Evolutionary conservation across 2,113 vertebrate genomes (phyloP).

Genomic region (Nycticorax nycticorax): DNA sequence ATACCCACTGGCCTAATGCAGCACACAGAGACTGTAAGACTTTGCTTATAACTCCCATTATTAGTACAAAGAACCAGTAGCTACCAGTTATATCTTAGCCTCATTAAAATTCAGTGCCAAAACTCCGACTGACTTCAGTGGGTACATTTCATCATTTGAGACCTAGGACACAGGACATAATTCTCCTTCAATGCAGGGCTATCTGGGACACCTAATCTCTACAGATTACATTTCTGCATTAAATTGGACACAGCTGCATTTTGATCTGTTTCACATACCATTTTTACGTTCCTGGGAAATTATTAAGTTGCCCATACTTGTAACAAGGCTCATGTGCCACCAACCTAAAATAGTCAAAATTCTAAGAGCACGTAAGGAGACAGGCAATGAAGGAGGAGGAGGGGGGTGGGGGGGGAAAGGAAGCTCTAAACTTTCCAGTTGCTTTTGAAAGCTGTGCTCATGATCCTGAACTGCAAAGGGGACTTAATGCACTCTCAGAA

Average conservation of each 20-base stretch:
- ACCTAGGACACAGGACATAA: background rate
- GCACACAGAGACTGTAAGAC: background rate
- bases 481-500: background rate
- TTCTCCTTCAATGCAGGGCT: background rate
- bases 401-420: background rate
- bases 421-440: background rate
- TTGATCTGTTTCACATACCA: background rate
- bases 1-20: background rate
- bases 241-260: background rate
- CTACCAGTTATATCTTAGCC: background rate
- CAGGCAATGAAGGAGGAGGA: background rate
- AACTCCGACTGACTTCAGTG: background rate
- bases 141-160: background rate
- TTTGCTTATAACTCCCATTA: background rate
- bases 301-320: background rate
- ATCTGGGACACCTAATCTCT: background rate
- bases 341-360: background rate
- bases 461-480: background rate
- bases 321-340: background rate
- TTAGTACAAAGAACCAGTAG: background rate
- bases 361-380: background rate
- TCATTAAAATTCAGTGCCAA: conserved; percentile 10
- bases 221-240: background rate
- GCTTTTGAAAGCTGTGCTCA: background rate
- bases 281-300: background rate